phyloP scores from a whole-genome alignment of 1,140 invertebrate genomes.

The Musca vetustissima region DNA sequence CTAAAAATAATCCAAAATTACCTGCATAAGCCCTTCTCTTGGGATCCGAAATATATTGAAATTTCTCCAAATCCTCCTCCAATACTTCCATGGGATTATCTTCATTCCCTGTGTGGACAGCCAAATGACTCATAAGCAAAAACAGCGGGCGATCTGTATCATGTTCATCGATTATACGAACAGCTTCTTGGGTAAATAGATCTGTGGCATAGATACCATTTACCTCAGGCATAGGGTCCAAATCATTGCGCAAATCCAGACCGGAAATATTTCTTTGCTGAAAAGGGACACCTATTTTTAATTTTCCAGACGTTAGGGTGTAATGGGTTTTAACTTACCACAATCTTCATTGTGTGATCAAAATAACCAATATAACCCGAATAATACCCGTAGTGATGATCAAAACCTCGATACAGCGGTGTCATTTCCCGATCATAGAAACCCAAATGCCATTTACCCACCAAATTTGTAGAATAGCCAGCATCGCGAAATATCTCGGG shows the following conservation, averaged over 20 bases:
- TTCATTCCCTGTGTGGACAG: slow-evolving; percentile 75
- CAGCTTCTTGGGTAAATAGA: slow-evolving; percentile 72
- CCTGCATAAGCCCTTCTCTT: slow-evolving; percentile 78
- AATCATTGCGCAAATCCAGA: slow-evolving; percentile 70
- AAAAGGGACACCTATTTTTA: background rate
- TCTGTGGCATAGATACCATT: slow-evolving; percentile 76
- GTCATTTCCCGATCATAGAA: slow-evolving; percentile 71
- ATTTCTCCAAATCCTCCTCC: slow-evolving; percentile 71
- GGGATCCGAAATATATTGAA: slow-evolving; percentile 71
- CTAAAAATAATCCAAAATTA: slow-evolving; percentile 52
- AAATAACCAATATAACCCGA: slow-evolving; percentile 83
- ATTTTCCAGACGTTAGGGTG: background rate
- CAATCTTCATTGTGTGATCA: slow-evolving; percentile 65
- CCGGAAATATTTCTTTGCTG: slow-evolving; percentile 50
- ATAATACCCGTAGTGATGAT: slow-evolving; percentile 82
- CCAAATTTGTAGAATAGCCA: slow-evolving; percentile 79
- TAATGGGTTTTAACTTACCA: slow-evolving; percentile 57
- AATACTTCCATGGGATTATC: slow-evolving; percentile 77
- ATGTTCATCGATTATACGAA: slow-evolving; percentile 69
- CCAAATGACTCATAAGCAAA: slow-evolving; percentile 76
- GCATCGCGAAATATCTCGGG: slow-evolving; percentile 74
- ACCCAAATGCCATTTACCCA: slow-evolving; percentile 92
- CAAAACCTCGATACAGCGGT: slow-evolving; percentile 78
- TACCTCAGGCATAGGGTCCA: slow-evolving; percentile 61
- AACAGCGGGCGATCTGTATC: slow-evolving; percentile 68